These are phyloP conservation scores for Heliconius charithonia DNA, from an alignment of 2,888 invertebrate species.

Conservation along the genomic window DNA sequence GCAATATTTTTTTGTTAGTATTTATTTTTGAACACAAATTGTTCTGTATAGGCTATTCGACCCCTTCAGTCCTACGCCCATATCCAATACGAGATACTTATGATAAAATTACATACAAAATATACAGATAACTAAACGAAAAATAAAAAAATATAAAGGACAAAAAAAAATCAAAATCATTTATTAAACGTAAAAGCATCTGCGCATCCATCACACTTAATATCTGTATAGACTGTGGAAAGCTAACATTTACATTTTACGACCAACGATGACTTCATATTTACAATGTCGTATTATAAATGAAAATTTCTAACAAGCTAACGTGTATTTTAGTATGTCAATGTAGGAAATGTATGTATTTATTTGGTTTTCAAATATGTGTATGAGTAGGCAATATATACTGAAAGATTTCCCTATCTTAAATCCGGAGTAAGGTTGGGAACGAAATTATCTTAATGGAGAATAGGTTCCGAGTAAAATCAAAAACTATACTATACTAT, in stretches of 20 bases:
- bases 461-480: too few relatives aligned
- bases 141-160: conserved; percentile 1
- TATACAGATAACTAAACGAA: neutral
- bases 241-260: conserved; percentile 20
- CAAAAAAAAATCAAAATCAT: neutral
- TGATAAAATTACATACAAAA: too few relatives aligned
- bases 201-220: conserved; percentile 23
- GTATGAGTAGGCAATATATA: neutral
- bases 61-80: too few relatives aligned
- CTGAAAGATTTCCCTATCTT: neutral
- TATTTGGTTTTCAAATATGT: neutral
- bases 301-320: neutral
- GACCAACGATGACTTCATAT: conserved; percentile 18
- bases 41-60: too few relatives aligned
- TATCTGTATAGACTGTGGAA: conserved; percentile 20
- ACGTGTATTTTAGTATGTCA: neutral
- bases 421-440: too few relatives aligned
- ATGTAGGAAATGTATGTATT: neutral
- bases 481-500: too few relatives aligned
- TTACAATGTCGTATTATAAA: conserved; percentile 16
- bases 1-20: too few relatives aligned
- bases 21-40: too few relatives aligned
- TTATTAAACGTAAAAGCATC: conserved; percentile 19
- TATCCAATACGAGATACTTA: too few relatives aligned
- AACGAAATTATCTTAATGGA: too few relatives aligned